phyloP scores from a whole-genome alignment of 2,113 vertebrate species.

The Rhynchomys soricoides region DNA sequence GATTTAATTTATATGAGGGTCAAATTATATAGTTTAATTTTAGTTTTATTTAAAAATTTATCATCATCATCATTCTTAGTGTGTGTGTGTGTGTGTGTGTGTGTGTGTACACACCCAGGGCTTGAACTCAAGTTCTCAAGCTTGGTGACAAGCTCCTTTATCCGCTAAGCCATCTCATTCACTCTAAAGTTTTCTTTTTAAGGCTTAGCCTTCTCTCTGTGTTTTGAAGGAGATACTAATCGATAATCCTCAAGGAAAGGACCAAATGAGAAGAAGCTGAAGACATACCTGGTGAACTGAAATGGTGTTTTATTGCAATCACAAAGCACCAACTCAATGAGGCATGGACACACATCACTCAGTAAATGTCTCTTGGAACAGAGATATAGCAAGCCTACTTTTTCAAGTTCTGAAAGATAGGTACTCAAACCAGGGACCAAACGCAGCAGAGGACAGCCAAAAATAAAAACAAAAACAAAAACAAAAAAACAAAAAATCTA shows the following conservation, averaged over 20 bases:
- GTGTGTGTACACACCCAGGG: background rate
- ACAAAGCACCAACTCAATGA: slow-evolving; percentile 85
- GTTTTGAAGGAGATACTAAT: slow-evolving; percentile 23
- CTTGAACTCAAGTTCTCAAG: background rate
- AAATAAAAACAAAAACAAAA: no score
- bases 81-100: background rate
- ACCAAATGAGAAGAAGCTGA: slow-evolving; percentile 51
- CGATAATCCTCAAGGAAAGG: slow-evolving; percentile 52
- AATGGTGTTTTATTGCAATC: slow-evolving; percentile 85
- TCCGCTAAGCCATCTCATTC: background rate
- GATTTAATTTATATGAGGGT: slow-evolving; percentile 30
- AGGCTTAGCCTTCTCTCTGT: slow-evolving; percentile 22
- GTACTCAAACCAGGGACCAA: slow-evolving; percentile 77
- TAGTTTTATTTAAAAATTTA: background rate
- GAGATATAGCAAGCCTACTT: slow-evolving; percentile 84
- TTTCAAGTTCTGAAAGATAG: slow-evolving; percentile 84
- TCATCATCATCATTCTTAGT: background rate
- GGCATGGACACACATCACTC: slow-evolving; percentile 81
- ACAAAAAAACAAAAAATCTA: slow-evolving; percentile 68
- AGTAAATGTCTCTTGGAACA: slow-evolving; percentile 87
- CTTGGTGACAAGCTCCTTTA: background rate
- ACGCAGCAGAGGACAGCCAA: slow-evolving; percentile 78
- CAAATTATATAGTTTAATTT: background rate
- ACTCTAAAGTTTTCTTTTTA: background rate
- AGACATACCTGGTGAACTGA: slow-evolving; percentile 77